Base-by-base conservation (phyloP, 2,113 vertebrate species). In the Aix galericulata region DNA sequence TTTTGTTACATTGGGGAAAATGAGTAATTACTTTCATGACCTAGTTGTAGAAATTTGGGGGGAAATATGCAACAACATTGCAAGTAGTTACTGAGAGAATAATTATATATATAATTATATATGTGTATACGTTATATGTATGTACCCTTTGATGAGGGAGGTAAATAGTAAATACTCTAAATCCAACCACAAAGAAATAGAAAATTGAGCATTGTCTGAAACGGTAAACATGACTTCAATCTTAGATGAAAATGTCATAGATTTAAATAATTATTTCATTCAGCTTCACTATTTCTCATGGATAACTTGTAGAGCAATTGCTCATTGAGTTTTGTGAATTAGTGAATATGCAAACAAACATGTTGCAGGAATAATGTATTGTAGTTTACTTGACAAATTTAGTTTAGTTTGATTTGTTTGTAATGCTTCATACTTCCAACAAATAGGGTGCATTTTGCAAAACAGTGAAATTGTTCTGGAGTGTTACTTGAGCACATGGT, bases 71-170 rank as follows among this genome's bases (percentile, higher is more conserved):
- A 29, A 66, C 56, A 40, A 68, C 8, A 92, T 86, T 64, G 15
- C 50, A 78, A 88, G 46, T 58, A 83, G 82, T 67, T 93, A 76
- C 74, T 42, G 64, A 60, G 95, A 72, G 71, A 93, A 75, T 88
- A 91, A 93, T 85, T 81, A 82, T 66, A n/a, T 68, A 52, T 69
- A 10, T 34, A 7, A 46, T 38, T 63, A 15, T 44, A 9, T 75
- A 77, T 36, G n/a, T 88, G 42, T 56, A 79, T 34, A 40, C 50
- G 4, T 26, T 44, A 12, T 71, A 59, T 38, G 20, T 88, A 34
- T 50, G 77, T 40, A 42, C 52, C 62, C 31, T 82, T 91, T 64
- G 32, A 53, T 83, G 34, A 92, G 72, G 80, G 69, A 74, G 80
- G 50, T 81, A 81, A 79, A 36, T 78, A 78, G 26, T 36, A 52